These are phyloP conservation scores for Ormyrus labotus DNA, from an alignment of 2,888 invertebrate species.

Conservation along the genomic window DNA sequence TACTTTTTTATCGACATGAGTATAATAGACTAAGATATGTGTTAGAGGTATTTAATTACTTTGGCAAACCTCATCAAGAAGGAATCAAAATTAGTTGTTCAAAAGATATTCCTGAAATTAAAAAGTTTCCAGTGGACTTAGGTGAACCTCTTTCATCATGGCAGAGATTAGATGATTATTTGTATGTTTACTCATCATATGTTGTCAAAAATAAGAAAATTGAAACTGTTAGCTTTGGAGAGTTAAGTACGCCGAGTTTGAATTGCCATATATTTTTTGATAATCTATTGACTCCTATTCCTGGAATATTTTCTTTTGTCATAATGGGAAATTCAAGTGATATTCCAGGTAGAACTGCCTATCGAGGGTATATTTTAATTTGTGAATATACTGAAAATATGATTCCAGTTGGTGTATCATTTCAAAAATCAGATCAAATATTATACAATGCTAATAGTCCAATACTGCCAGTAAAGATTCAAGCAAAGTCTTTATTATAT, in stretches of 20 bases:
- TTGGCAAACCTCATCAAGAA: constrained; percentile 83
- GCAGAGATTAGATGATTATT: constrained; percentile 81
- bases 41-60: constrained; percentile 90
- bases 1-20: constrained; percentile 90
- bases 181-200: constrained; percentile 84
- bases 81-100: constrained; percentile 78
- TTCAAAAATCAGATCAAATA: constrained; percentile 58
- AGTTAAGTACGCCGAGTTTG: constrained; percentile 79
- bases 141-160: constrained; percentile 82
- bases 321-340: constrained; percentile 68
- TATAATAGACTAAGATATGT: constrained; percentile 90
- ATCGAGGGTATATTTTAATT: constrained; percentile 78
- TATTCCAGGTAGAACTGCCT: constrained; percentile 76
- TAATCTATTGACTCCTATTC: constrained; percentile 78
- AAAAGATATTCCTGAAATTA: constrained; percentile 45
- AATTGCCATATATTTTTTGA: constrained; percentile 84
- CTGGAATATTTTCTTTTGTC: constrained; percentile 75
- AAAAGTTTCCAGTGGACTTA: constrained; percentile 70
- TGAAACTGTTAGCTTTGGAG: constrained; percentile 81
- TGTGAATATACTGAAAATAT: constrained; percentile 63
- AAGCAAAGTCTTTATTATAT: constrained; percentile 61
- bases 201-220: constrained; percentile 79
- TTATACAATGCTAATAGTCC: constrained; percentile 56
- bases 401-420: constrained; percentile 69
- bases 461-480: constrained; percentile 63